Evolutionary conservation across 1,140 invertebrate species (phyloP).

Genomic region (Conopomorpha cramerella): DNA sequence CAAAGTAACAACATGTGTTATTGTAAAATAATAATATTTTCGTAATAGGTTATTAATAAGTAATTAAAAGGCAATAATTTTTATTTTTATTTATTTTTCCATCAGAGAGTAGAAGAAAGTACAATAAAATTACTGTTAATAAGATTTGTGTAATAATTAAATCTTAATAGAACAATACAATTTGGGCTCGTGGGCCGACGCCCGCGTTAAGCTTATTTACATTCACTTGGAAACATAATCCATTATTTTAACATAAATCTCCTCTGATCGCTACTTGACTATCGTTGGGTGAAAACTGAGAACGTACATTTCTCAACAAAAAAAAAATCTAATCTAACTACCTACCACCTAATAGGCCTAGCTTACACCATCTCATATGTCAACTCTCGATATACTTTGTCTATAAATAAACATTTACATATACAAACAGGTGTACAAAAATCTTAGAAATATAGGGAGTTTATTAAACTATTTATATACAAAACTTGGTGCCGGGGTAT

Average conservation of each 20-base stretch:
- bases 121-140: slow-evolving; percentile 27
- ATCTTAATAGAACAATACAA: slow-evolving; percentile 5
- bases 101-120: slow-evolving; percentile 34
- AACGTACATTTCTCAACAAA: slow-evolving; percentile 23
- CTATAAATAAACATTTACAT: slow-evolving; percentile 53
- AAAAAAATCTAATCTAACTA: slow-evolving; percentile 38
- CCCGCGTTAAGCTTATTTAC: no score
- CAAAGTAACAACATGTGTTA: no score
- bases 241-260: slow-evolving; percentile 37
- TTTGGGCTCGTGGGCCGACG: no score
- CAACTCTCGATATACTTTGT: slow-evolving; percentile 30
- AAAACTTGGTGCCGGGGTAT: slow-evolving; percentile 15
- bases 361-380: slow-evolving; percentile 17
- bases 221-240: no score
- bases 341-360: slow-evolving; percentile 29
- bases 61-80: no score
- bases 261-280: slow-evolving; percentile 49
- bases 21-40: no score
- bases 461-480: slow-evolving; percentile 33
- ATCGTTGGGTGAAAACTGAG: slow-evolving; percentile 56
- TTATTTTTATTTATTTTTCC: no score
- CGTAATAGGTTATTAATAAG: no score
- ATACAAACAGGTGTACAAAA: slow-evolving; percentile 50
- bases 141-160: slow-evolving; percentile 31
- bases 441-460: slow-evolving; percentile 31